These are phyloP conservation scores for Agrenia bidenticulata DNA, from an alignment of 2,888 invertebrate species.

Conservation along the genomic window DNA sequence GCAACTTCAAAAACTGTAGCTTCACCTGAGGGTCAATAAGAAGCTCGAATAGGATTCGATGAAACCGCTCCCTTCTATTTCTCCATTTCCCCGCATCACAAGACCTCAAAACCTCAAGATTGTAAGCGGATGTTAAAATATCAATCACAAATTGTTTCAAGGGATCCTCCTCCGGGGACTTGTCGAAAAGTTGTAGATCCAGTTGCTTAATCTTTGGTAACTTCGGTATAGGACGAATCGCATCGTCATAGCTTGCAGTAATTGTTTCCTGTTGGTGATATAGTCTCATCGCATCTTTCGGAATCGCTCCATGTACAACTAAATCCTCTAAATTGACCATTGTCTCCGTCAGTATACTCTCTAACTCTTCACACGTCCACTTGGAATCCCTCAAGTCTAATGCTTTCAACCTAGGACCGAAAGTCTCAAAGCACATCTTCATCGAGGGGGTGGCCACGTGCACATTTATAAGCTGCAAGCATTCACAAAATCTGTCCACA, in stretches of 20 bases:
- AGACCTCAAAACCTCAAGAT: constrained; percentile 32
- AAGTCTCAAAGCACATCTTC: constrained; percentile 27
- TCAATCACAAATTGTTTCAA: constrained; percentile 34
- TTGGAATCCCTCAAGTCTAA: constrained; percentile 37
- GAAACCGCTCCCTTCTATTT: constrained; percentile 33
- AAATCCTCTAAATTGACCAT: constrained; percentile 36
- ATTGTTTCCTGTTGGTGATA: background rate
- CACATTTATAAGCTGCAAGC: constrained; percentile 36
- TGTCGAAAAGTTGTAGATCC: constrained; percentile 39
- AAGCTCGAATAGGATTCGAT: constrained; percentile 35
- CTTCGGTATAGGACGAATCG: constrained; percentile 2
- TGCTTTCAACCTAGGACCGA: constrained; percentile 27
- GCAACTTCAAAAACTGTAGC: constrained; percentile 28
- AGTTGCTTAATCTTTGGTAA: constrained; percentile 36
- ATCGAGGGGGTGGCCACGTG: constrained; percentile 36
- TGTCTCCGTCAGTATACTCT: constrained; percentile 26
- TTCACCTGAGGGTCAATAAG: constrained; percentile 33
- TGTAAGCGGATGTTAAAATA: constrained; percentile 26
- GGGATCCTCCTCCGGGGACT: constrained; percentile 31
- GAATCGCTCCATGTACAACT: constrained; percentile 32
- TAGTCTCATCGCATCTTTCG: constrained; percentile 24
- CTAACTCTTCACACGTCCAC: constrained; percentile 33
- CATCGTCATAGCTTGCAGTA: background rate
- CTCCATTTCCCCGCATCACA: constrained; percentile 36
- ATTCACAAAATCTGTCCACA: constrained; percentile 27